Conservation (phyloP, 2,888 invertebrate genomes). For the Apamea epomidion region DNA sequence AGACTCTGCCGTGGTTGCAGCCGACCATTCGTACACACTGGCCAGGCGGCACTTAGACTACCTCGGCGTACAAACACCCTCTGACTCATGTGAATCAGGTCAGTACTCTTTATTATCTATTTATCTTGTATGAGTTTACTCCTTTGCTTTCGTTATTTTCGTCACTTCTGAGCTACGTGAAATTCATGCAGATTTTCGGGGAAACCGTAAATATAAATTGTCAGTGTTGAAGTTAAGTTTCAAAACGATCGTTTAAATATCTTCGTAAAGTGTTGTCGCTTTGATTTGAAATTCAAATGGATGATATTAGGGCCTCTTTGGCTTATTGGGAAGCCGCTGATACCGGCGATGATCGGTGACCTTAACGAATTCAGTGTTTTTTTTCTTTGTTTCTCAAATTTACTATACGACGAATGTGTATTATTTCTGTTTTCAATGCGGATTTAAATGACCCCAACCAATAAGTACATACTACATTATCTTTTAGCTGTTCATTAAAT, state of each 20-base stretch:
- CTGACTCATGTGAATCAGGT: conserved; percentile 95
- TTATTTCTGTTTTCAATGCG: conserved; percentile 14
- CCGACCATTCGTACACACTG: conserved; percentile 93
- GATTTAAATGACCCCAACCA: conserved; percentile 18
- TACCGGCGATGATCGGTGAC: conserved; percentile 63
- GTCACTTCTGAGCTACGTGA: conserved; percentile 15
- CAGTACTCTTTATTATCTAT: conserved; percentile 76
- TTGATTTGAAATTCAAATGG: conserved; percentile 75
- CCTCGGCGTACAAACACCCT: conserved; percentile 96
- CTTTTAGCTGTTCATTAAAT: not conserved
- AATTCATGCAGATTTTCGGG: conserved; percentile 12
- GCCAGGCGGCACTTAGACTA: conserved; percentile 92
- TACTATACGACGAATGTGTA: conserved; percentile 22
- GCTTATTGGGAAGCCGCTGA: conserved; percentile 70
- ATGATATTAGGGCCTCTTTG: conserved; percentile 71
- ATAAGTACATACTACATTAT: not conserved
- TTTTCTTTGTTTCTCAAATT: conserved; percentile 52
- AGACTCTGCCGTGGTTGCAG: conserved; percentile 89
- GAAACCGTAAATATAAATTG: conserved; percentile 17
- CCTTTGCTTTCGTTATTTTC: conserved; percentile 5
- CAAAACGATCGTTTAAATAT: conserved; percentile 67
- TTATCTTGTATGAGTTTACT: conserved; percentile 1
- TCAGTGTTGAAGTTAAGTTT: conserved; percentile 40
- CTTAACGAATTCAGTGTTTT: conserved; percentile 50
- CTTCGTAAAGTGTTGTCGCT: conserved; percentile 66